Evolutionary conservation across 2,113 vertebrate genomes (phyloP).

Genomic region (Hystrix brachyura): DNA sequence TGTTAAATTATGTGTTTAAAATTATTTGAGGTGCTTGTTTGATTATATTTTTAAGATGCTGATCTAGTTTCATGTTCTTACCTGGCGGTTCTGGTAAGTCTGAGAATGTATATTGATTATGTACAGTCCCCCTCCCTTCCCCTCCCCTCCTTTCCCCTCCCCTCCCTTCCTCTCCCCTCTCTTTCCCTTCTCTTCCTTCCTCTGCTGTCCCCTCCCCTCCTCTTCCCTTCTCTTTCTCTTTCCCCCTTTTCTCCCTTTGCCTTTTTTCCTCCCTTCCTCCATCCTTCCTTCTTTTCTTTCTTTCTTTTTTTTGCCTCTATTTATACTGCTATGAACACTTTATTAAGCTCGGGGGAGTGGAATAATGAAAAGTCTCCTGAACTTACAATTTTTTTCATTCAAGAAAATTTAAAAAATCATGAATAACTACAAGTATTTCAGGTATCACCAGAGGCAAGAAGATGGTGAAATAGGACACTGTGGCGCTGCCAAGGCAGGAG

Average conservation of each 20-base stretch:
- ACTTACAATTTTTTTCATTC: background rate
- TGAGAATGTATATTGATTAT: background rate
- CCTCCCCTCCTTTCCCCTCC: background rate
- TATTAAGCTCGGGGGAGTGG: background rate
- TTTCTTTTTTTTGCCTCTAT: background rate
- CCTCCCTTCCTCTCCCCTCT: too few species aligned
- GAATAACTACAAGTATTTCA: background rate
- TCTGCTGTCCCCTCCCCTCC: background rate
- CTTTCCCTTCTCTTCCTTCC: too few species aligned
- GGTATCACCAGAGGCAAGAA: background rate
- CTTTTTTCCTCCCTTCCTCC: background rate
- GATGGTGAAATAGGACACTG: background rate
- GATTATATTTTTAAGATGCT: conserved; percentile 36
- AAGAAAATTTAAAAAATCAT: conserved; percentile 14
- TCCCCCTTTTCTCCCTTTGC: too few species aligned
- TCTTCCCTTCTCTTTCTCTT: too few species aligned
- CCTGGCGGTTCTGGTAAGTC: background rate
- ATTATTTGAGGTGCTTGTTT: background rate
- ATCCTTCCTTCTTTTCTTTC: background rate
- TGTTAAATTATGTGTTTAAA: background rate
- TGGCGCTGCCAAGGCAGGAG: background rate
- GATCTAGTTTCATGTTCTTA: background rate
- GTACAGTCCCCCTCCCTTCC: background rate
- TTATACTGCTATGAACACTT: background rate
- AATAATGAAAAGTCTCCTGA: background rate